A percentile compares a stretch with the other conserved stretches of the same genome.
These are phyloP conservation scores for Tethea ocularis DNA, from an alignment of 2,888 invertebrate species.

Conservation along the genomic window DNA sequence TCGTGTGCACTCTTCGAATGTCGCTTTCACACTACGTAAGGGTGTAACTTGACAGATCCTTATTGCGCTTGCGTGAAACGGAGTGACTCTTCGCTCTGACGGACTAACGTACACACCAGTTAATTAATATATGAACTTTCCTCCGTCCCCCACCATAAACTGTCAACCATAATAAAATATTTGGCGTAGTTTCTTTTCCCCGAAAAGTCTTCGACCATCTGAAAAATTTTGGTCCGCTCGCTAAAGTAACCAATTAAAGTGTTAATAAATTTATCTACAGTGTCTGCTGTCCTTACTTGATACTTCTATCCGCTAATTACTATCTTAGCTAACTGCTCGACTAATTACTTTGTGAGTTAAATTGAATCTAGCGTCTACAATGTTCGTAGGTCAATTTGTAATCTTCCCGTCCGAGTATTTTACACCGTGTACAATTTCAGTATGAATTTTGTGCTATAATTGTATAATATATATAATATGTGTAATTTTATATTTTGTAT, in stretches of 20 bases:
- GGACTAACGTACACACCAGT: slow-evolving; percentile 80
- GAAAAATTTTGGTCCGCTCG: slow-evolving; percentile 12
- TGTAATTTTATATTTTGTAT: neutral
- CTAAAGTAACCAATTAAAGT: slow-evolving; percentile 43
- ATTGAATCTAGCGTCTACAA: slow-evolving; percentile 29
- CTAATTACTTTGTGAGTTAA: slow-evolving; percentile 47
- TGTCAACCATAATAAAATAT: slow-evolving; percentile 76
- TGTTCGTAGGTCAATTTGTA: slow-evolving; percentile 4
- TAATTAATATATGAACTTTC: slow-evolving; percentile 83
- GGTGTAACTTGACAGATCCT: slow-evolving; percentile 63
- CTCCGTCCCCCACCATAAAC: slow-evolving; percentile 70
- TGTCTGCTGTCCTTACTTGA: slow-evolving; percentile 41
- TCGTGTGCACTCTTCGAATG: slow-evolving; percentile 58
- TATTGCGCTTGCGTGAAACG: slow-evolving; percentile 74
- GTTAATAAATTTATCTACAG: slow-evolving; percentile 53
- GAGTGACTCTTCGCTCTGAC: slow-evolving; percentile 77
- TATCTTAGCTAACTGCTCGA: slow-evolving; percentile 36
- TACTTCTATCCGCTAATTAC: slow-evolving; percentile 49
- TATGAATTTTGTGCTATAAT: neutral
- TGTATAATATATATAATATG: neutral
- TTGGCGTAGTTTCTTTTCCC: slow-evolving; percentile 48
- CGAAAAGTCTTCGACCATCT: slow-evolving; percentile 14
- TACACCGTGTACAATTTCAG: neutral
- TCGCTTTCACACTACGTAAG: slow-evolving; percentile 71
- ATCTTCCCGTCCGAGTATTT: slow-evolving; percentile 1